Evolutionary conservation across 2,888 invertebrate species (phyloP).

Genomic region (Hyles lineata): DNA sequence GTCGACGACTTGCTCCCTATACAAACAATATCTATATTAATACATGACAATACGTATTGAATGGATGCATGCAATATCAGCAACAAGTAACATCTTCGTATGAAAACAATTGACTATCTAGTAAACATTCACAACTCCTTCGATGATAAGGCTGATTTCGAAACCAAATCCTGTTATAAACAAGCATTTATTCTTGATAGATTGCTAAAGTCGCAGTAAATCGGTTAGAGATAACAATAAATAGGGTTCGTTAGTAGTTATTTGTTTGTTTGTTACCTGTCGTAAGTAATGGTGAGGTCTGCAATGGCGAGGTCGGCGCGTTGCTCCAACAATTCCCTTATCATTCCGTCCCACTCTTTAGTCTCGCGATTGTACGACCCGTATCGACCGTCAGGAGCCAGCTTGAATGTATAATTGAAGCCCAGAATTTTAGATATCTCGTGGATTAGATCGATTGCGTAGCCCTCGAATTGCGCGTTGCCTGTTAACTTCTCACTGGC

Average conservation of each 20-base stretch:
- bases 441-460: slow-evolving; percentile 96
- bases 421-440: slow-evolving; percentile 95
- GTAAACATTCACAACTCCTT: neutral
- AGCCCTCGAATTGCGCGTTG: slow-evolving; percentile 97
- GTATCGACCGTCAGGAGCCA: slow-evolving; percentile 94
- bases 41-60: neutral
- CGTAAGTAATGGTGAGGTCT: slow-evolving; percentile 98
- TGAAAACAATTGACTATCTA: neutral
- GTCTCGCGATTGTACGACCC: slow-evolving; percentile 92
- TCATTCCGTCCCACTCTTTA: slow-evolving; percentile 97
- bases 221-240: neutral
- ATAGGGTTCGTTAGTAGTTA: neutral
- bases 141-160: neutral
- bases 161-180: neutral
- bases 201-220: neutral
- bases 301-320: slow-evolving; percentile 98
- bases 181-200: neutral
- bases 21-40: slow-evolving; percentile 39
- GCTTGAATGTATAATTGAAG: slow-evolving; percentile 94
- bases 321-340: slow-evolving; percentile 93
- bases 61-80: neutral
- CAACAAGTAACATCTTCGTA: neutral
- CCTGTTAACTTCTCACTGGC: slow-evolving; percentile 93
- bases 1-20: slow-evolving; percentile 89
- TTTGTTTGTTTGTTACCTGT: slow-evolving; percentile 86